Evolutionary conservation across 1,140 invertebrate species (phyloP), one percentile per base, ranked within the genome.

Genomic region (Cotesia glomerata): DNA sequence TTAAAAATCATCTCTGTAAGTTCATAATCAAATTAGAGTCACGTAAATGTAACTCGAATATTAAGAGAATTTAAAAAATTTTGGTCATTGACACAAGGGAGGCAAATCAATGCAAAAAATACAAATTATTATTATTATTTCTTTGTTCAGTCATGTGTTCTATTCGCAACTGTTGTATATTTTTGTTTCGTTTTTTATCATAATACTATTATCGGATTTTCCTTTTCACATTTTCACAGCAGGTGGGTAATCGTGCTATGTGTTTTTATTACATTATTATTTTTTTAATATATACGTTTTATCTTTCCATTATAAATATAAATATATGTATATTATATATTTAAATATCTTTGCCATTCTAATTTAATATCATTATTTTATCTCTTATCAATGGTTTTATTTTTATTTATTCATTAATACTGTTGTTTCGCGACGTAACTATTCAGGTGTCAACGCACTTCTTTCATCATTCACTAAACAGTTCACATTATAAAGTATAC

Each of bases 221-320:
- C 16, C 16, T 66, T 51, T 66, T 52, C 64, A 49, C 39, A 66
- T 51, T 49, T 14, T 18, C 62, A 64, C 62, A 35, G 36, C 35
- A 39, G 62, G 9, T 45, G 34, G 36, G 16, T 39, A 64, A 64
- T 64, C 62, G 62, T 64, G 62, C 34, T 61, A 61, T 26, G 58
- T 7, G 18, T 61, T 61, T 45, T 9, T 45, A 45, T 45, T 45
- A 45, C 8, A 45, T 45, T 45, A 45, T 45, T 45, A 45, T 45
- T 45, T 45, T 45, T 45, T 75, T 65, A 52, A 77, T 66, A 74
- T 72, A 74, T 69, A 70, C 45, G 51, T 73, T 73, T 70, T 69
- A 74, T 76, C 73, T 74, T 77, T 71, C 71, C 73, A 65, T 77
- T 76, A 77, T 77, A 77, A 77, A 77, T 76, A 77, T 76, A 76